Evolutionary conservation across 1,140 invertebrate genomes (phyloP).

Genomic region (Drosophila ogumai): DNA sequence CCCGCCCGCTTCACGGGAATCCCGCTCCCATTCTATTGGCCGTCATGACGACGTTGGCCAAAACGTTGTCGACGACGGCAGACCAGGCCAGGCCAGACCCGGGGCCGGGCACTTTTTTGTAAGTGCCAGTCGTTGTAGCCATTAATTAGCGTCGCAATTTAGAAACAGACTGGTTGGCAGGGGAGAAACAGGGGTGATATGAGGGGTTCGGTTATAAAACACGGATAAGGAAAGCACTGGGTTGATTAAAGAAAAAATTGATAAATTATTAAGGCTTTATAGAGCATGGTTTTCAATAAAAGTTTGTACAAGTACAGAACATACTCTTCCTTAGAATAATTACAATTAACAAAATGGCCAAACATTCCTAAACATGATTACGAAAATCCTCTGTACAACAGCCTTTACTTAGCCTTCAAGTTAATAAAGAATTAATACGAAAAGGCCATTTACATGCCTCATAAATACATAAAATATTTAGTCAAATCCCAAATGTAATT

Average conservation of each 20-base stretch:
- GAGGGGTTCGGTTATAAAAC: slow-evolving; percentile 6
- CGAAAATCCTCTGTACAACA: not conserved
- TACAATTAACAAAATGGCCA: not conserved
- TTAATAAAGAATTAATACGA: slow-evolving; percentile 29
- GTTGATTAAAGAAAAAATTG: slow-evolving; percentile 8
- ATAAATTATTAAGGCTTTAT: not conserved
- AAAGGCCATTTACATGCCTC: slow-evolving; percentile 54
- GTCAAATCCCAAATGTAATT: slow-evolving; percentile 51
- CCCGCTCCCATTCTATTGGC: slow-evolving; percentile 43
- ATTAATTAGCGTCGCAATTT: slow-evolving; percentile 59
- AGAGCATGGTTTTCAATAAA: not conserved
- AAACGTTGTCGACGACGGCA: slow-evolving; percentile 33
- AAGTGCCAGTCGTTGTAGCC: slow-evolving; percentile 46
- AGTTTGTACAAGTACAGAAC: not conserved
- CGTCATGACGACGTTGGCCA: slow-evolving; percentile 53
- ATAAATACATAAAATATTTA: slow-evolving; percentile 43
- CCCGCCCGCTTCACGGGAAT: not conserved
- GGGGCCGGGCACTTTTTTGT: slow-evolving; percentile 33
- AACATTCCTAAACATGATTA: not conserved
- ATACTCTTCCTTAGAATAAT: not conserved
- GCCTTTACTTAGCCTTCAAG: slow-evolving; percentile 28
- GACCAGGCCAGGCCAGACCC: slow-evolving; percentile 1
- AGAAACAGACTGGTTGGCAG: slow-evolving; percentile 8
- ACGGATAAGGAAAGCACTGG: slow-evolving; percentile 6
- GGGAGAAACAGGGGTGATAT: not conserved